Conservation (phyloP, 2,113 vertebrate species). For the Oryzias melastigma region DNA sequence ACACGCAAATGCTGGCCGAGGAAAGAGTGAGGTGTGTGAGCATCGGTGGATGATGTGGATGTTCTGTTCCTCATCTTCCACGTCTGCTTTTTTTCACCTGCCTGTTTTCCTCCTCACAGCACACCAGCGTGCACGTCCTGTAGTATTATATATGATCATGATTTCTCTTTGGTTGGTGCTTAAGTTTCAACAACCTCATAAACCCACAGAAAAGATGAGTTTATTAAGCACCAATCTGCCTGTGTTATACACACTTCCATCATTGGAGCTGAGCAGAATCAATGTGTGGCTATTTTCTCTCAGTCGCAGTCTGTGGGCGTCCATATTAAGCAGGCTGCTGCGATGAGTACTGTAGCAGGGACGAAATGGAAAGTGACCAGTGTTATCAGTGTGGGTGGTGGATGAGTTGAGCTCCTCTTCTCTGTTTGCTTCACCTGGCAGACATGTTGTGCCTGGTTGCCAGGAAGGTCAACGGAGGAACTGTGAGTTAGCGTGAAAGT, state of each 20-base stretch:
- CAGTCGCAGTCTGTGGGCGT: slow-evolving; percentile 47
- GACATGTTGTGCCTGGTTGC: slow-evolving; percentile 35
- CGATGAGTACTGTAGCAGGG: slow-evolving; percentile 6
- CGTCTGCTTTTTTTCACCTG: background rate
- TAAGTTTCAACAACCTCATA: background rate
- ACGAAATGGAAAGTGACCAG: slow-evolving; percentile 34
- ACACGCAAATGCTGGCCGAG: slow-evolving; percentile 26
- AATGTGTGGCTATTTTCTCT: slow-evolving; percentile 42
- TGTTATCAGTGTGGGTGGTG: slow-evolving; percentile 41
- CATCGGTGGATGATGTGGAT: slow-evolving; percentile 24
- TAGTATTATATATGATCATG: too few species aligned
- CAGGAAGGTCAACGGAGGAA: slow-evolving; percentile 35
- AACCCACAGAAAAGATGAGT: slow-evolving; percentile 33
- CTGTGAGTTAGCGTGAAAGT: slow-evolving; percentile 36
- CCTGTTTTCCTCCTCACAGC: background rate
- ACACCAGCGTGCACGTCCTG: background rate
- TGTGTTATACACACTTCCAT: slow-evolving; percentile 33
- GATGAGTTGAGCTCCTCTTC: slow-evolving; percentile 12
- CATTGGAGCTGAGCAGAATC: slow-evolving; percentile 42
- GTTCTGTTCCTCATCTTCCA: slow-evolving; percentile 21
- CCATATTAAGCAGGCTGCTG: slow-evolving; percentile 47
- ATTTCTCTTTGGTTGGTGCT: background rate
- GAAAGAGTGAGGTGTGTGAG: slow-evolving; percentile 38
- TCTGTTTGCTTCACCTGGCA: slow-evolving; percentile 42
- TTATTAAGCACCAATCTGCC: slow-evolving; percentile 37